Evolutionary conservation across 2,113 vertebrate species (phyloP), one percentile per base, ranked within the genome.

Genomic region (Leuciscus idus): DNA sequence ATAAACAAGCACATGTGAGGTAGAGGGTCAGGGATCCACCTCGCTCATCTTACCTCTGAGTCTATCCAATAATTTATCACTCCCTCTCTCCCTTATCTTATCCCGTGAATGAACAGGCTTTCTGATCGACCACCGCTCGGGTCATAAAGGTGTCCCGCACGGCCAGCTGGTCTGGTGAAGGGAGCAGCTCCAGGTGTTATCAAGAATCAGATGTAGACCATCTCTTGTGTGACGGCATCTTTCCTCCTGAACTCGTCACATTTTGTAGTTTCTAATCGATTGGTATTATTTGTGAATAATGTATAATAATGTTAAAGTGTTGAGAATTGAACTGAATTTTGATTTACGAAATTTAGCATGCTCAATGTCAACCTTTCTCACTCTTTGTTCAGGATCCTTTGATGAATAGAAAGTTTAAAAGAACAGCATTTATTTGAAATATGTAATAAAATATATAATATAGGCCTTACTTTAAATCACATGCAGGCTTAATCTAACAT

Each of bases 21-120:
- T 70, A 26, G 72, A 52, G 78, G 80, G 87, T 84, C 87, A 85
- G 33, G 64, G 84, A 86, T 73, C 76, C 76, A 48, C 33, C 19
- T 66, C 59, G 30, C 70, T 81, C 84, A 59, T 83, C 70, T 52
- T 28, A 36, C 61, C 75, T 77, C 66, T 86, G 75, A 43, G 30
- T 55, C 26, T 23, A 8, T 83, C 52, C 62, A 13, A 46, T 84
- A 57, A 28, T 70, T 57, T 72, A 81, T 85, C 85, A 79, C 76
- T 70, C 61, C 19, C 59, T 50, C 85, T 62, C 46, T 30, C 33
- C 52, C 85, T 84, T 85, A 87, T 90, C 89, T 90, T 78, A 86
- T 90, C 86, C 26, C 6, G 59, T 59, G 76, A 78, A 82, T 84
- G 81, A 83, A 81, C 23, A 30, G 75, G 43, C 73, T 43, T 64